Percentiles rank a stretch among this genome's conserved stretches.
Evolutionary conservation across 2,797 vertebrate genomes (phyloP).

Genomic region (Odontamblyopus rebecca): DNA sequence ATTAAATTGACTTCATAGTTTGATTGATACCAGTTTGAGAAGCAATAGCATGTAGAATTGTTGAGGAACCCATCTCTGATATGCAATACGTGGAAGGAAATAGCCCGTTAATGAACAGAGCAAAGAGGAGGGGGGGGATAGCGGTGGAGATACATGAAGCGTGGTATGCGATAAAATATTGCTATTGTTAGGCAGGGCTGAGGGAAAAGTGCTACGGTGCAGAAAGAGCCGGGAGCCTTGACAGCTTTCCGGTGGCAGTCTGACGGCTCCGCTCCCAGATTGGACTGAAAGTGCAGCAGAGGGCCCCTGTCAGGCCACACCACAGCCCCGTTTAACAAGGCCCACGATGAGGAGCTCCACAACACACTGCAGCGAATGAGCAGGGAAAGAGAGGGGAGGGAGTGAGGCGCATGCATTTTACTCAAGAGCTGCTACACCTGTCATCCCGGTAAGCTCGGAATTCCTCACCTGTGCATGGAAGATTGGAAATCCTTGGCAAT

Average conservation of each 20-base stretch:
- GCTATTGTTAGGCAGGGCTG: conserved; percentile 74
- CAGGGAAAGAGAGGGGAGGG: conserved; percentile 29
- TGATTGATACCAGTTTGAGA: too few relatives aligned
- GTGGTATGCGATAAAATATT: conserved; percentile 72
- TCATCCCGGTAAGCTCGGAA: conserved; percentile 50
- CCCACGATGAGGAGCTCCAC: conserved; percentile 71
- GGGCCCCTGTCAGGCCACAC: conserved; percentile 80
- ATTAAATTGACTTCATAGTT: too few relatives aligned
- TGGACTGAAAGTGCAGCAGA: conserved; percentile 78
- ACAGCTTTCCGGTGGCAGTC: conserved; percentile 79
- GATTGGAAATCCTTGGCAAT: conserved; percentile 55
- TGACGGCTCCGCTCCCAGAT: conserved; percentile 73
- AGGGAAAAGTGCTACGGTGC: conserved; percentile 75
- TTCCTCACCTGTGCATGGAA: conserved; percentile 54
- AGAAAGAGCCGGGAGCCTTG: conserved; percentile 77
- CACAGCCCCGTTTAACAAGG: conserved; percentile 81
- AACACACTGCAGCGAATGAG: conserved; percentile 63
- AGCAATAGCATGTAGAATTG: conserved; percentile 33
- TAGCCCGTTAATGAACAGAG: conserved; percentile 77
- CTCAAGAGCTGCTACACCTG: conserved; percentile 57
- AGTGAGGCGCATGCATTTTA: conserved; percentile 58
- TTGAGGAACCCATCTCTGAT: conserved; percentile 58
- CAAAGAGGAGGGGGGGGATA: conserved; percentile 43
- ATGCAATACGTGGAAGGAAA: conserved; percentile 58
- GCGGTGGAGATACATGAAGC: conserved; percentile 67